These are phyloP conservation scores for Oscheius sp. DNA, from an alignment of 2,888 invertebrate genomes.

Conservation along the genomic window DNA sequence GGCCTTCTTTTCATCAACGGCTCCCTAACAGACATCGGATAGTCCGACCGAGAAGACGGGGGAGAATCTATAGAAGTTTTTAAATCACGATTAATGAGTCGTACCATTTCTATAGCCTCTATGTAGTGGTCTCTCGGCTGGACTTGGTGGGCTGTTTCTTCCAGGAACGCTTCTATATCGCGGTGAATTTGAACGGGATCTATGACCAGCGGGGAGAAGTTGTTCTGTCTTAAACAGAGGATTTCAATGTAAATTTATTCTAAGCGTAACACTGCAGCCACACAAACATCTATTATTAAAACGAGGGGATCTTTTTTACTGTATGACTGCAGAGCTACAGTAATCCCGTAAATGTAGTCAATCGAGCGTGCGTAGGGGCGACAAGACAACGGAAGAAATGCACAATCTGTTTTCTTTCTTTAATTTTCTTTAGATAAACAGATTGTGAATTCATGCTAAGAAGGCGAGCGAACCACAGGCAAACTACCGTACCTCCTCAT, in stretches of 20 bases:
- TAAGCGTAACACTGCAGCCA: neutral
- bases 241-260: neutral
- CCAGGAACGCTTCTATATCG: slow-evolving; percentile 50
- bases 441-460: too few relatives aligned
- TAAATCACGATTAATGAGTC: neutral
- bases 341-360: too few relatives aligned
- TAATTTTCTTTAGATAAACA: too few relatives aligned
- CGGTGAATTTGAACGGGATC: slow-evolving; percentile 58
- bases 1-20: slow-evolving; percentile 43
- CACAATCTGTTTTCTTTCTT: too few relatives aligned
- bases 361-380: too few relatives aligned
- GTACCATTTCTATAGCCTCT: slow-evolving; percentile 50
- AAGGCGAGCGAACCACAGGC: too few relatives aligned
- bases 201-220: slow-evolving; percentile 54
- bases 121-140: slow-evolving; percentile 45
- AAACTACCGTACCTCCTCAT: slow-evolving; percentile 37
- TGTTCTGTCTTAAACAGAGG: slow-evolving; percentile 59
- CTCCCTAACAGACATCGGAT: slow-evolving; percentile 53
- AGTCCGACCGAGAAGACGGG: slow-evolving; percentile 51
- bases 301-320: too few relatives aligned
- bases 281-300: too few relatives aligned
- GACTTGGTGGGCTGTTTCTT: slow-evolving; percentile 44
- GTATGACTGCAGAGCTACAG: too few relatives aligned
- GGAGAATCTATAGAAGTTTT: slow-evolving; percentile 53
- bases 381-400: too few relatives aligned